phyloP scores from a whole-genome alignment of 1,140 invertebrate species.

The Aethina tumida region DNA sequence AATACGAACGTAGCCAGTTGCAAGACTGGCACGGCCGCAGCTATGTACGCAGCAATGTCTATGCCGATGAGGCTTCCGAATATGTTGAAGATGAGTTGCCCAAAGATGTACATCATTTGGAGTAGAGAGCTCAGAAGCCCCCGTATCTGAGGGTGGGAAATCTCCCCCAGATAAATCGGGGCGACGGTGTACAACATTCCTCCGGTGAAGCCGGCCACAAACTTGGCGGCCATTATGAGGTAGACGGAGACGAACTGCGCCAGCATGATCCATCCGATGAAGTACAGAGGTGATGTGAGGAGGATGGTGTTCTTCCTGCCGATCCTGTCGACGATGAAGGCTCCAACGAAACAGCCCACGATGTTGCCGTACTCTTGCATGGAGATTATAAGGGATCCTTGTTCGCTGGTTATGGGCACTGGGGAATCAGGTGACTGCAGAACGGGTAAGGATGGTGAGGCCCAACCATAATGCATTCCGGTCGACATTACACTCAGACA shows the following conservation, averaged over 20 bases:
- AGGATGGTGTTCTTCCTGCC: conserved; percentile 38
- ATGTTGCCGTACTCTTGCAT: conserved; percentile 47
- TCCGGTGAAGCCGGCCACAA: conserved; percentile 19
- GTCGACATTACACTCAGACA: too few species aligned
- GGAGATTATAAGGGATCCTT: conserved; percentile 42
- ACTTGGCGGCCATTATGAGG: conserved; percentile 40
- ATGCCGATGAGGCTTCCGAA: conserved; percentile 14
- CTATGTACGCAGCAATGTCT: conserved; percentile 15
- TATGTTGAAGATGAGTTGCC: conserved; percentile 19
- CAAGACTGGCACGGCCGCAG: conserved; percentile 9
- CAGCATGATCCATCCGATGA: conserved; percentile 1
- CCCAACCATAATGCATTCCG: conserved; percentile 1
- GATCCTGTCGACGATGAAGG: neutral
- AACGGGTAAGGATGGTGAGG: neutral
- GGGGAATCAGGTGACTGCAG: neutral
- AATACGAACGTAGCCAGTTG: conserved; percentile 12
- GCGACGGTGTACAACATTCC: conserved; percentile 20
- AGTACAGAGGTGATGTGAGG: conserved; percentile 40
- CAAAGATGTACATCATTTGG: conserved; percentile 21
- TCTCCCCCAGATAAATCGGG: conserved; percentile 28
- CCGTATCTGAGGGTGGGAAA: conserved; percentile 22
- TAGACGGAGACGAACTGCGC: conserved; percentile 30
- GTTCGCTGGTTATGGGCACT: conserved; percentile 2
- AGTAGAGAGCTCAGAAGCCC: conserved; percentile 18
- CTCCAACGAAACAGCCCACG: conserved; percentile 33